phyloP scores from a whole-genome alignment of 2,888 invertebrate species.

The Pseudolycoriella hygida region DNA sequence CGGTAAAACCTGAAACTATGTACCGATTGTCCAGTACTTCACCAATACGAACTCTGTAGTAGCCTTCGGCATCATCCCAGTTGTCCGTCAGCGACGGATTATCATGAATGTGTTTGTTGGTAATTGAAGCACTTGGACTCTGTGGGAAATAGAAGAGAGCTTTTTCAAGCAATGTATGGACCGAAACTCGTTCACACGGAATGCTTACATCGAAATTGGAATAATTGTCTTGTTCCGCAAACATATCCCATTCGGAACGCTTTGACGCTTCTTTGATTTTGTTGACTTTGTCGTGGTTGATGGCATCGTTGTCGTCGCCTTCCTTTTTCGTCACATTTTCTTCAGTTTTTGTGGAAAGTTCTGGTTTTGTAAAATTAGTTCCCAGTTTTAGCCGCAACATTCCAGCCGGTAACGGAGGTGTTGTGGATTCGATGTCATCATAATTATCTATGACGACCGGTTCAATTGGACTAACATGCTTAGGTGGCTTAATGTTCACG shows the following conservation, averaged over 20 bases:
- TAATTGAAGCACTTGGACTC: slow-evolving; percentile 46
- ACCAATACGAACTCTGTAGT: slow-evolving; percentile 91
- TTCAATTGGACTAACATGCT: too few relatives aligned
- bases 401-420: neutral
- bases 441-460: too few relatives aligned
- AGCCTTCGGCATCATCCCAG: slow-evolving; percentile 99
- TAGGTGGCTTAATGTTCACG: too few relatives aligned
- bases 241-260: slow-evolving; percentile 72
- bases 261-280: slow-evolving; percentile 29
- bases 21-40: slow-evolving; percentile 85
- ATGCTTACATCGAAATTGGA: slow-evolving; percentile 50
- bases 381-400: neutral
- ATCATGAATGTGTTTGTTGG: slow-evolving; percentile 40
- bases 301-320: slow-evolving; percentile 5
- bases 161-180: slow-evolving; percentile 1
- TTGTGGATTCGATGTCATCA: neutral
- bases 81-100: slow-evolving; percentile 92
- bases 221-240: slow-evolving; percentile 75
- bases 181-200: too few relatives aligned
- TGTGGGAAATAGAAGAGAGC: slow-evolving; percentile 20
- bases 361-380: neutral
- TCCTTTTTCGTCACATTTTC: neutral
- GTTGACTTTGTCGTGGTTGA: slow-evolving; percentile 15
- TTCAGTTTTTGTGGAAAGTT: neutral
- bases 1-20: slow-evolving; percentile 92